Evolutionary conservation across 2,888 invertebrate genomes (phyloP), one percentile per base, ranked within the genome.

Genomic region (Tenthredo notha): DNA sequence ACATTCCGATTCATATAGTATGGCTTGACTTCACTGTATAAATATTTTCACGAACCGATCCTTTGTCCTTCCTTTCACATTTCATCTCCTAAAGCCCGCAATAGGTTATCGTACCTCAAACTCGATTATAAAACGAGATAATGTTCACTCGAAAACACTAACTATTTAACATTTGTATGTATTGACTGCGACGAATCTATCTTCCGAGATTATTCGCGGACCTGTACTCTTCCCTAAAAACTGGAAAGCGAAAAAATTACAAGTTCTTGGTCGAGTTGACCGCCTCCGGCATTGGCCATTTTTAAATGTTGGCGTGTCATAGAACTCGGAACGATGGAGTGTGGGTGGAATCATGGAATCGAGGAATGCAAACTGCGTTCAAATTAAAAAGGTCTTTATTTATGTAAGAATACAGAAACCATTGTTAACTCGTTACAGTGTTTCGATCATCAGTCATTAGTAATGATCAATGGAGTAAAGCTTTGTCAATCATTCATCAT

Each of bases 31-130:
- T 67, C 7, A 67, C 83, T 33, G 47, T 50, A 61, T 37, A 65
- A 9, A 78, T 78, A 29, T 40, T 47, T 83, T 83, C 47, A 47
- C 83, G n/a, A 21, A 25, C 29, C 40, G 33, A 43, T 83, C 83
- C 83, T 83, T 83, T 83, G 83, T 83, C 70, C 83, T 83, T 83
- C 43, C 83, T 80, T 80, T 80, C 80, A 80, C 80, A 77, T 77
- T 50, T 50, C 50, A 50, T 50, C 10, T 33, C 3, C 21, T 25
- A 77, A 67, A 33, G 67, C 67, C 4, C 12, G 29, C 29, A 67
- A 15, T 18, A 67, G 33, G 21, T 67, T 25, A 61, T 29, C 67
- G 33, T 67, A 9, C 25, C 25, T 25, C 4, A 43, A 74, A n/a
- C 43, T 9, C 43, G 37, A 37, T 29, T 70, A 9, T 15, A 70